Evolutionary conservation across 2,888 invertebrate genomes (phyloP), one percentile per base, ranked within the genome.

Genomic region (Hedychridium roseum): DNA sequence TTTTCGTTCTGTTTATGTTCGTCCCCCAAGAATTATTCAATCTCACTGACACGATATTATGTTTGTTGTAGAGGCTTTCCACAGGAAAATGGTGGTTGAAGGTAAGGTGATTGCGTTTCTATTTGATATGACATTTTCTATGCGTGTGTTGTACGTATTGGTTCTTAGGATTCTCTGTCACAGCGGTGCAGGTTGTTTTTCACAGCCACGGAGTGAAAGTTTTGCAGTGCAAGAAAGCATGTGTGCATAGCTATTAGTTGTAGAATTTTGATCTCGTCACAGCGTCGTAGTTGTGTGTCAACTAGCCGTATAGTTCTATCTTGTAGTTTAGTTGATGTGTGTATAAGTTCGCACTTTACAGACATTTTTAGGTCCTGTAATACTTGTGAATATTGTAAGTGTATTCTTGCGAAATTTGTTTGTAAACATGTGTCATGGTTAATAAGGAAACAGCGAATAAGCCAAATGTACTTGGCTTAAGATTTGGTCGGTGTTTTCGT

Each of bases 51-150:
- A 43, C 6, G 27, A 47, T 60, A 17, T 62, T 62, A 62, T 63
- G 52, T 62, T 76, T 79, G 78, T 83, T 84, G 78, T 85, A 85
- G 84, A 83, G 83, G 79, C 82, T 84, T 82, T 81, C 82, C 74
- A 80, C 82, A 77, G 84, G 84, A 75, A 85, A 84, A 80, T 82
- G 82, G 81, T 83, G 83, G 82, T 81, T 83, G 68, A 85, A 85
- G 85, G 85, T 85, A 85, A 84, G 73, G 74, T 68, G n/a, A 73
- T 67, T 60, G 52, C 65, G 57, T 61, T 37, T 15, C 45, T 54
- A 38, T 43, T 54, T 27, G 32, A 48, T 52, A 35, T 39, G 27
- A 43, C 23, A 27, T 27, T 4, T 30, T 23, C 15, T 52, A 30
- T 49, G 34, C 37, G 49, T 50, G 41, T 51, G 50, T 64, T 32